A percentile compares a stretch with the other conserved stretches of the same genome.
Conservation (phyloP, 1,140 invertebrate genomes). For the Leptinotarsa defecta region DNA sequence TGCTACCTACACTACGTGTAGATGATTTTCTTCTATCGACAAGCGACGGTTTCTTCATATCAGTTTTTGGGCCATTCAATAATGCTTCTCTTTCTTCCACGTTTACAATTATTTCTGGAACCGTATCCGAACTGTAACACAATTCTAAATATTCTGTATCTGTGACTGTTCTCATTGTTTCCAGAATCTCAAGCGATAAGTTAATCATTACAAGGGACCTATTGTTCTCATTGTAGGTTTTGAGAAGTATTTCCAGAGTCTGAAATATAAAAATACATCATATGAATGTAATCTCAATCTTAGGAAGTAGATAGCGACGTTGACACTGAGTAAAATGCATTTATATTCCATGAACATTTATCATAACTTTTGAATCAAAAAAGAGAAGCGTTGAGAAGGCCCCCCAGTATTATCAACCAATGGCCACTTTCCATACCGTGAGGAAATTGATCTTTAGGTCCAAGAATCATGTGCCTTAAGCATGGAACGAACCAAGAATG, state of each 20-base stretch:
- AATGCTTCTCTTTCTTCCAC: constrained; percentile 26
- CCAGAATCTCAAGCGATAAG: constrained; percentile 39
- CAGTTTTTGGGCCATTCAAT: constrained; percentile 15
- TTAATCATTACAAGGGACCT: constrained; percentile 43
- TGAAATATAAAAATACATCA: constrained; percentile 27
- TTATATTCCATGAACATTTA: too few species aligned
- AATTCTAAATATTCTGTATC: constrained; percentile 39
- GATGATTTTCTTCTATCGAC: not conserved
- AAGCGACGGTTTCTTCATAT: not conserved
- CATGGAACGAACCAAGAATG: too few species aligned
- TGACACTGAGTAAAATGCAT: too few species aligned
- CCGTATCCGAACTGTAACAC: constrained; percentile 32
- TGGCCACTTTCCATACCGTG: too few species aligned
- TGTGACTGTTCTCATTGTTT: constrained; percentile 36
- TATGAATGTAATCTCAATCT: too few species aligned
- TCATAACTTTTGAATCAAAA: too few species aligned
- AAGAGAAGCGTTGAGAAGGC: too few species aligned
- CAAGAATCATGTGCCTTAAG: too few species aligned
- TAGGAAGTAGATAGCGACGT: too few species aligned
- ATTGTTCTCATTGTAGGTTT: constrained; percentile 43
- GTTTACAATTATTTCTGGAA: constrained; percentile 24
- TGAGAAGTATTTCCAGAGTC: constrained; percentile 43
- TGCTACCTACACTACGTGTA: not conserved
- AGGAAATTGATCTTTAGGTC: too few species aligned
- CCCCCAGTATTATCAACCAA: too few species aligned